Conservation (phyloP, 2,797 vertebrate species). For the Phyllotis vaccarum region DNA sequence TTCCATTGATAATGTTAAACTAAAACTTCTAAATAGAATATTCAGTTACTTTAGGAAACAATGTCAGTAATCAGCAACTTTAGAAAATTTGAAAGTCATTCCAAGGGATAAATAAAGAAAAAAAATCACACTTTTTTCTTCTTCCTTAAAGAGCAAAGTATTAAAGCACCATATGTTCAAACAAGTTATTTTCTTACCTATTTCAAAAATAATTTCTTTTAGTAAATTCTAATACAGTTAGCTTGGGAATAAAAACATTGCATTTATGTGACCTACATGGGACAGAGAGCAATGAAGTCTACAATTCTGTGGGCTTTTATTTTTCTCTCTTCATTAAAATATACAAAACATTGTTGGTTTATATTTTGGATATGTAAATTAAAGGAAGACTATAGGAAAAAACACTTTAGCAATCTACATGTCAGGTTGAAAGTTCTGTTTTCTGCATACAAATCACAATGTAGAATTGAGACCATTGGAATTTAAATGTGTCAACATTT, state of each 20-base stretch:
- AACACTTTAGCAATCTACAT: not conserved
- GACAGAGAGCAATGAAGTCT: conserved; percentile 16
- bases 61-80: conserved; percentile 62
- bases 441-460: not conserved
- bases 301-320: not conserved
- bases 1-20: conserved; percentile 63
- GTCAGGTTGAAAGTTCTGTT: not conserved
- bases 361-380: not conserved
- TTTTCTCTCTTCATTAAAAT: conserved; percentile 11
- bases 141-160: not conserved
- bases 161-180: conserved; percentile 16
- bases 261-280: not conserved
- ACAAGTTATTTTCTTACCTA: conserved; percentile 27
- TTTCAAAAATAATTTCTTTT: conserved; percentile 43
- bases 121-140: conserved; percentile 1
- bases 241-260: conserved; percentile 22
- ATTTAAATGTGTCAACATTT: not conserved
- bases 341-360: not conserved
- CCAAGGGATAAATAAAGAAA: not conserved
- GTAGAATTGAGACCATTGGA: not conserved
- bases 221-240: conserved; percentile 10
- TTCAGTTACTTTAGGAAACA: conserved; percentile 18
- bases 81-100: conserved; percentile 50
- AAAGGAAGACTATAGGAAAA: not conserved
- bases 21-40: conserved; percentile 66